Evolutionary conservation across 1,140 invertebrate genomes (phyloP).

Genomic region (Aplysia californica): DNA sequence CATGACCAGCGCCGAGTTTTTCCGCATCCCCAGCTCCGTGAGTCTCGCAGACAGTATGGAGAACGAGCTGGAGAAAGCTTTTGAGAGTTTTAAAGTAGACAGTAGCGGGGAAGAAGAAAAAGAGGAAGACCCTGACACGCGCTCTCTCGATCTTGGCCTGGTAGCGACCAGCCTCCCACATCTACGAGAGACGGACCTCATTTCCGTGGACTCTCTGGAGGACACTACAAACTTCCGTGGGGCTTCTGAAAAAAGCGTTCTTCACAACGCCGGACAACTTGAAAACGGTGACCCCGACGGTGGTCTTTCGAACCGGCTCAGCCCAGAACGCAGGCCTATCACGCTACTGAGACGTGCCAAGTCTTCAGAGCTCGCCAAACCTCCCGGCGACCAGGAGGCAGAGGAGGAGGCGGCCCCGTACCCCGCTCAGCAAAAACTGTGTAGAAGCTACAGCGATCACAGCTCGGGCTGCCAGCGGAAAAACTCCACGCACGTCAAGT

Average conservation of each 20-base stretch:
- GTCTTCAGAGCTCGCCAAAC: background rate
- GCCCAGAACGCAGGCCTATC: background rate
- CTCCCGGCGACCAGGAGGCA: background rate
- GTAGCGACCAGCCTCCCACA: too few species aligned
- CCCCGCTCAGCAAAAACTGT: too few species aligned
- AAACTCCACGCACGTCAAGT: background rate
- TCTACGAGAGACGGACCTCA: background rate
- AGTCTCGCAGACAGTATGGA: conserved; percentile 40
- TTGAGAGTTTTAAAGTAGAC: conserved; percentile 13
- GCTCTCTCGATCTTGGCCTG: too few species aligned
- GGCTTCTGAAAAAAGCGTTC: background rate
- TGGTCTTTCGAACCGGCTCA: too few species aligned
- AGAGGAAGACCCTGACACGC: background rate
- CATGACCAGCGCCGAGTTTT: conserved; percentile 32
- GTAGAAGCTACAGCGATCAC: background rate
- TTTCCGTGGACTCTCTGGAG: background rate
- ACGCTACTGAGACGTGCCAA: background rate
- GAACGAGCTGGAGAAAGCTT: conserved; percentile 37
- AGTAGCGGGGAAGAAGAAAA: background rate
- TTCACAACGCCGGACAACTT: background rate
- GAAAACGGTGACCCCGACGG: too few species aligned
- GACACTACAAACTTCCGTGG: too few species aligned
- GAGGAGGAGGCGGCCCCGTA: background rate
- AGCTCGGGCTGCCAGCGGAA: background rate
- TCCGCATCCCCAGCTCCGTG: conserved; percentile 32